These are phyloP conservation scores for Poeciliopsis retropinna DNA, from an alignment of 2,113 vertebrate genomes.

Conservation along the genomic window DNA sequence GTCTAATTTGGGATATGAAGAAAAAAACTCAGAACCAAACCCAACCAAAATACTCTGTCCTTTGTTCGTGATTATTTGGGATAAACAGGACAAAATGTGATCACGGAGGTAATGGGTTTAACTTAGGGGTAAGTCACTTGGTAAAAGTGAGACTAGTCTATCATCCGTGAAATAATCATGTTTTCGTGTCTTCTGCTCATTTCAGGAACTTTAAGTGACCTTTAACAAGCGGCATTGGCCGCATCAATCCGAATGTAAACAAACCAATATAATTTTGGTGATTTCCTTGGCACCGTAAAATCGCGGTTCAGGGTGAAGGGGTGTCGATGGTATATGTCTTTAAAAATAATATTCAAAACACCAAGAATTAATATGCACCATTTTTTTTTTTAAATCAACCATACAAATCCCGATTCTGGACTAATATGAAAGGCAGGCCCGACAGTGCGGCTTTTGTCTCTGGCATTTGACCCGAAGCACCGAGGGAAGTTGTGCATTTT, in stretches of 20 bases:
- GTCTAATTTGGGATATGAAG: not conserved
- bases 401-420: conserved; percentile 3
- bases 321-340: not conserved
- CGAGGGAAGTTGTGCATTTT: conserved; percentile 58
- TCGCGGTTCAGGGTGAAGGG: not conserved
- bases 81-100: not conserved
- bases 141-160: too few relatives aligned
- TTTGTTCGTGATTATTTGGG: not conserved
- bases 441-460: conserved; percentile 63
- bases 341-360: not conserved
- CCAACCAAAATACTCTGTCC: not conserved
- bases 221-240: not conserved
- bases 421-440: conserved; percentile 32
- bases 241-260: too few relatives aligned
- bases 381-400: not conserved
- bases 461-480: conserved; percentile 62
- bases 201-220: conserved; percentile 46
- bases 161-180: not conserved
- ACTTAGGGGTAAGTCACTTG: too few relatives aligned
- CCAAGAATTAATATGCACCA: not conserved
- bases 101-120: not conserved
- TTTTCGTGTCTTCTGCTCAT: conserved; percentile 9
- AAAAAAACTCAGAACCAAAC: not conserved
- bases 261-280: not conserved
- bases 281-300: not conserved